A percentile compares a stretch with the other conserved stretches of the same genome.
Evolutionary conservation across 1,140 invertebrate genomes (phyloP).

Genomic region (Pogonomyrmex californicus): DNA sequence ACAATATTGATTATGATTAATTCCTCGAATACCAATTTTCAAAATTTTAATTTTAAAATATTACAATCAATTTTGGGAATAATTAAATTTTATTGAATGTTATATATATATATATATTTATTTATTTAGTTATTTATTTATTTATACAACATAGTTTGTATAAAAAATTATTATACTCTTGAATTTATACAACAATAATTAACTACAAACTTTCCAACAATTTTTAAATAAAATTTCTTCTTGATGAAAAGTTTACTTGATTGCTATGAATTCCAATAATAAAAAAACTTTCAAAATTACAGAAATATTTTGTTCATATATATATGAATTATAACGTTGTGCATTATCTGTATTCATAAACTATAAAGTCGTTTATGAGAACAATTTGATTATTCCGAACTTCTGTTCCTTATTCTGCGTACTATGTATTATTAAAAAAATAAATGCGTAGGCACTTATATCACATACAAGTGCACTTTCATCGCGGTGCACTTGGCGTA

Average conservation of each 20-base stretch:
- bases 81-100: background rate
- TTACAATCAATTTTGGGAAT: background rate
- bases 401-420: background rate
- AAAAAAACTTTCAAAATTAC: too few relatives aligned
- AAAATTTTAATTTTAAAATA: background rate
- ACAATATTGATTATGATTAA: background rate
- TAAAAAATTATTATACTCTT: too few relatives aligned
- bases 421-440: constrained; percentile 51
- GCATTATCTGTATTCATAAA: background rate
- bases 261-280: too few relatives aligned
- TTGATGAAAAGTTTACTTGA: too few relatives aligned
- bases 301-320: too few relatives aligned
- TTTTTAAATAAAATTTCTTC: too few relatives aligned
- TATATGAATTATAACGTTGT: too few relatives aligned
- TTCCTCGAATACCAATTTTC: background rate
- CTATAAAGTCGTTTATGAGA: background rate
- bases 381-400: constrained; percentile 42
- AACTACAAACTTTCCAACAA: too few relatives aligned
- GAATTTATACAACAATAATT: too few relatives aligned
- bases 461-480: constrained; percentile 58
- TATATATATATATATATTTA: background rate
- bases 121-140: background rate
- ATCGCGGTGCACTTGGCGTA: constrained; percentile 53
- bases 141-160: too few relatives aligned
- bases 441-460: constrained; percentile 49